Evolutionary conservation across 2,113 vertebrate genomes (phyloP), one percentile per base, ranked within the genome.

Genomic region (Leptobrachium ailaonicum): DNA sequence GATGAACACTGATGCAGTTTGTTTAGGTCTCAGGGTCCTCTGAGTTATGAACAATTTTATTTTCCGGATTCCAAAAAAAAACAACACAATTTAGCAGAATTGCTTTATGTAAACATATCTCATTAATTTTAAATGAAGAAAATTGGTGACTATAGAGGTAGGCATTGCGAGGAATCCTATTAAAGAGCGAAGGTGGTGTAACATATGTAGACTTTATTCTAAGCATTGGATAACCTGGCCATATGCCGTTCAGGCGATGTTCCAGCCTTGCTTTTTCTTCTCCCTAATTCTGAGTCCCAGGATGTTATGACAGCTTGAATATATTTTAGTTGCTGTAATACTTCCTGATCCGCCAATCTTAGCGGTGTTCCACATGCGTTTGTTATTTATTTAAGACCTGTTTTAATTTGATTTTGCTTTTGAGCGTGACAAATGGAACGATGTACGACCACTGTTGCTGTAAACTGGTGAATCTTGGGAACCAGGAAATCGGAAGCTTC

Each of bases 401-500:
- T 32, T 54, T 40, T 3, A 13, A 2, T 54, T 44, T 32, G 53
- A 3, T 47, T 44, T 42, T 71, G 9, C 20, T 32, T 60, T 60
- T 53, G 45, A 12, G n/a, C n/a, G 14, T 72, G 53, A 56, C 71
- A 41, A 56, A 54, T 72, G 71, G 53, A 56, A 72, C 68, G 20
- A 42, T 70, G 54, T 77, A 47, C 68, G n/a, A 45, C 9, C 4
- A 20, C 53, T n/a, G 53, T 58, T 13, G n/a, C 40, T 54, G 66
- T 70, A 71, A 45, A 47, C 53, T 47, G 8, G 41, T 32, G 41
- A 41, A 62, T 62, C 45, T 44, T 72, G 77, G 60, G 69, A 77
- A 77, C 6, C 50, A 77, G 75, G 32, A 69, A 13, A 12, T n/a
- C 42, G 41, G n/a, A 77, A 68, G 20, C 47, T 77, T 77, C 66